Evolutionary conservation across 2,888 invertebrate species (phyloP).

Genomic region (Pristionchus mayeri): DNA sequence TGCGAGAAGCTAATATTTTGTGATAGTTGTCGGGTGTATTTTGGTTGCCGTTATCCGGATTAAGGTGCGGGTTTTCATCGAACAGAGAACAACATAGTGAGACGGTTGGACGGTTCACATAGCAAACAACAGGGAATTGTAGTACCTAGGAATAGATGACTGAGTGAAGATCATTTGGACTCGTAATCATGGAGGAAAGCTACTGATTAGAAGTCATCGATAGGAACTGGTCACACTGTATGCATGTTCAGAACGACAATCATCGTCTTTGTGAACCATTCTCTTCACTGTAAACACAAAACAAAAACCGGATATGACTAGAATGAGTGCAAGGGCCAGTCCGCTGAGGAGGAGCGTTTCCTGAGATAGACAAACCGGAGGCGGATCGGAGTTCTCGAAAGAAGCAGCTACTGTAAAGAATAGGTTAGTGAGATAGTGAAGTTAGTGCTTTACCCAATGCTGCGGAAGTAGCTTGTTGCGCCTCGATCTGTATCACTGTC

Average conservation of each 20-base stretch:
- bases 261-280: conserved; percentile 28
- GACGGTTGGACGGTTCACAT: not conserved
- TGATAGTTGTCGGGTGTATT: not conserved
- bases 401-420: conserved; percentile 19
- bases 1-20: not conserved
- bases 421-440: not conserved
- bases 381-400: conserved; percentile 37
- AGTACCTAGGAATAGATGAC: conserved; percentile 34
- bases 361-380: conserved; percentile 32
- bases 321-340: conserved; percentile 27
- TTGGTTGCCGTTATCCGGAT: not conserved
- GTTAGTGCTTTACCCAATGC: conserved; percentile 58
- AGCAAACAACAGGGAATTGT: conserved; percentile 10
- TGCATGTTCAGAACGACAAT: conserved; percentile 39
- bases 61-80: conserved; percentile 20
- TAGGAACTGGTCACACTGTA: conserved; percentile 42
- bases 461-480: conserved; percentile 61
- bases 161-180: conserved; percentile 31
- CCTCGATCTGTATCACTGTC: conserved; percentile 65
- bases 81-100: conserved; percentile 20
- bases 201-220: conserved; percentile 22
- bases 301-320: conserved; percentile 36
- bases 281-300: conserved; percentile 45
- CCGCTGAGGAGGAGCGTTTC: conserved; percentile 34
- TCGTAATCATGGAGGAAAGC: not conserved